Conservation (phyloP, 2,888 invertebrate genomes). For the Coleophora flavipennella region DNA sequence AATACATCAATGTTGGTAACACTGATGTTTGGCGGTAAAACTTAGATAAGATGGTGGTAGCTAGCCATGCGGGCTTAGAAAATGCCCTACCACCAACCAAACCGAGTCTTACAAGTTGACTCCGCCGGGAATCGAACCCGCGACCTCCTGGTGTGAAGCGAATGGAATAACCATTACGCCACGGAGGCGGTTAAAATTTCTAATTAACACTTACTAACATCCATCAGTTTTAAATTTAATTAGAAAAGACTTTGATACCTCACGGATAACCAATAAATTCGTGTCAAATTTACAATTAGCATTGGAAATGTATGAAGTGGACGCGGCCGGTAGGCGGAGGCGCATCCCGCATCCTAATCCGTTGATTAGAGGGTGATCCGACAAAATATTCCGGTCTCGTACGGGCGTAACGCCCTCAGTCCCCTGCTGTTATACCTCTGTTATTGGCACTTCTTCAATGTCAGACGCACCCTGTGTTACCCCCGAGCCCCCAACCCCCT, state of each 20-base stretch:
- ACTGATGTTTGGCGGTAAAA: too few relatives aligned
- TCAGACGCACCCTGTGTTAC: slow-evolving; percentile 69
- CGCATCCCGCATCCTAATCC: slow-evolving; percentile 66
- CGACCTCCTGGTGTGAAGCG: too few relatives aligned
- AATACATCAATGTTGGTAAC: too few relatives aligned
- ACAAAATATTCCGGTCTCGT: slow-evolving; percentile 72
- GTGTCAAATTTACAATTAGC: slow-evolving; percentile 43
- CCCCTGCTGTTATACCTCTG: slow-evolving; percentile 70
- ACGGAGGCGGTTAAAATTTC: too few relatives aligned
- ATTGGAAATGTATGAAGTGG: slow-evolving; percentile 34
- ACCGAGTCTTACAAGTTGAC: too few relatives aligned
- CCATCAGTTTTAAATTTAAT: neutral
- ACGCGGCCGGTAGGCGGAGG: slow-evolving; percentile 47
- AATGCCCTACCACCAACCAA: too few relatives aligned
- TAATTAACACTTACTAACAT: too few relatives aligned
- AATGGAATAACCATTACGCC: too few relatives aligned
- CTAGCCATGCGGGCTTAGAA: too few relatives aligned
- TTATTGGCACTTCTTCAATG: slow-evolving; percentile 75
- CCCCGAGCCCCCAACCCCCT: slow-evolving; percentile 50
- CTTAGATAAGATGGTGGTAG: too few relatives aligned
- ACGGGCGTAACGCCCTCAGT: slow-evolving; percentile 65
- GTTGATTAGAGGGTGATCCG: slow-evolving; percentile 56
- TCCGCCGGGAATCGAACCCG: too few relatives aligned
- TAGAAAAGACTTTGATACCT: neutral
- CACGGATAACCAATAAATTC: slow-evolving; percentile 33